Evolutionary conservation across 1,140 invertebrate genomes (phyloP), one percentile per base, ranked within the genome.

Genomic region (Hyposmocoma kahamanoa): DNA sequence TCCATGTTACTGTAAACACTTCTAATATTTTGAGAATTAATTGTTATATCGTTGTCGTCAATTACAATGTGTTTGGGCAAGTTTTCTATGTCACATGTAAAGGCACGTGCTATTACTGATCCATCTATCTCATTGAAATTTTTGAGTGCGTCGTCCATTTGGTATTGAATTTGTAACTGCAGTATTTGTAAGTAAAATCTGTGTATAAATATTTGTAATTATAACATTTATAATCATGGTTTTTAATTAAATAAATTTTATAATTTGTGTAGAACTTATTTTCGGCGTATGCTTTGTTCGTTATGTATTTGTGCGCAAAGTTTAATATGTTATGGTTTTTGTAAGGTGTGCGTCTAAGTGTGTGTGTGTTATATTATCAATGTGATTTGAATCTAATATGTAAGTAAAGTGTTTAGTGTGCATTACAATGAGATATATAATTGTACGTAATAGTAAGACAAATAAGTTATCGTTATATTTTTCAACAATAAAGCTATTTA

Each of bases 81-180:
- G 6, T 34, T 17, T 19, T 42, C 39, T n/a, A 47, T 47, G 38
- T 54, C 46, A 48, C 52, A 54, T 22, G 22, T 15, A 4, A 48
- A 9, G 1, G 39, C 19, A 8, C 19, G 9, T 10, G 45, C 46
- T 19, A 48, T 43, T 19, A 44, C n/a, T 4, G 30, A 19, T n/a
- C 21, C 9, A 22, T 54, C 52, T 48, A 54, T 43, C 44, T 54
- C 52, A 38, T 54, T 44, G 22, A 41, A 28, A 21, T 13, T 39
- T 15, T 46, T 8, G 20, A 52, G 32, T 19, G 10, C 18, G 2
- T 38, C 9, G 17, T 15, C 18, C 34, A 38, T 38, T 17, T n/a
- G n/a, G n/a, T 15, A 38, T 17, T 2, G 8, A 3, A 38, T n/a
- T 38, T 17, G 2, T 15, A 3, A 3, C 19, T 10, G 13, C 13